Evolutionary conservation across 1,140 invertebrate species (phyloP).

Genomic region (Neodiprion virginianus): DNA sequence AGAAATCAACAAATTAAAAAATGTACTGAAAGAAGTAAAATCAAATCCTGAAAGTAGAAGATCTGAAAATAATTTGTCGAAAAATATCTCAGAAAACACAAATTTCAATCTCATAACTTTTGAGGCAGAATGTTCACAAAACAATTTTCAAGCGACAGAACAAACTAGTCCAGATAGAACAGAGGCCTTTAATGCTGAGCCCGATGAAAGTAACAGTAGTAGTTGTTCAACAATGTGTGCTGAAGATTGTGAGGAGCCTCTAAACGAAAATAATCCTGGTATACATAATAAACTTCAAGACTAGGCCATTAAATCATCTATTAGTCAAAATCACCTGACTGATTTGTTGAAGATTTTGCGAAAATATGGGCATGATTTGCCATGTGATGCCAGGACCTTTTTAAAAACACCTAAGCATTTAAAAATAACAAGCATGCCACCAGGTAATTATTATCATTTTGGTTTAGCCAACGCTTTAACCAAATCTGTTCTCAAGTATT

Average conservation of each 20-base stretch:
- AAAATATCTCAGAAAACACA: neutral
- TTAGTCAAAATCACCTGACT: slow-evolving; percentile 18
- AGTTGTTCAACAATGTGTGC: neutral
- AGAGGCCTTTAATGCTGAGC: neutral
- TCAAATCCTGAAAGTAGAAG: neutral
- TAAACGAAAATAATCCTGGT: neutral
- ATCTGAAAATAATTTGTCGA: neutral
- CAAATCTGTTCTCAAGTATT: slow-evolving; percentile 22
- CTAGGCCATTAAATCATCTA: slow-evolving; percentile 13
- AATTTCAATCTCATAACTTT: neutral
- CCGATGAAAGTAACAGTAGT: neutral
- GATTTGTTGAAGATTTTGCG: slow-evolving; percentile 22
- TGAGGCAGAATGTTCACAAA: neutral
- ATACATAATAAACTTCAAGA: neutral
- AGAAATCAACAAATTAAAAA: neutral
- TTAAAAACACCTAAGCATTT: slow-evolving; percentile 20
- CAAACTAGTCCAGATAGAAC: neutral
- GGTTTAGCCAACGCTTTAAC: slow-evolving; percentile 15
- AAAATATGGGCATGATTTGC: slow-evolving; percentile 20
- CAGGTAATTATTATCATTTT: slow-evolving; percentile 25
- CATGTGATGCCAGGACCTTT: slow-evolving; percentile 20
- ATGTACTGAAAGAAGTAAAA: neutral
- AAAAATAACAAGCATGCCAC: slow-evolving; percentile 1
- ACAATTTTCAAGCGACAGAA: neutral
- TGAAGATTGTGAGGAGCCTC: neutral